Evolutionary conservation across 2,888 invertebrate genomes (phyloP), one percentile per base, ranked within the genome.

Genomic region (Mycalesis mineus): DNA sequence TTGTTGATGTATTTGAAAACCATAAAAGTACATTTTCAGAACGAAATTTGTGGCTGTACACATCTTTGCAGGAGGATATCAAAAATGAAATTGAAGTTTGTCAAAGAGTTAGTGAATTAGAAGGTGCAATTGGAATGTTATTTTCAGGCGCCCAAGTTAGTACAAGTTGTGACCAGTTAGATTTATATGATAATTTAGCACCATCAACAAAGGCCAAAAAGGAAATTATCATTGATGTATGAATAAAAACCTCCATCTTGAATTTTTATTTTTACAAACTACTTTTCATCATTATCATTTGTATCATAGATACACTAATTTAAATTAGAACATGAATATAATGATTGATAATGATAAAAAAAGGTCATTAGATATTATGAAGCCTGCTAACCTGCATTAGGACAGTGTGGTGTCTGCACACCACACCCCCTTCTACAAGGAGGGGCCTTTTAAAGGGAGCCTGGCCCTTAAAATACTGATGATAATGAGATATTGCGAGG

Each of bases 1-100:
- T 97, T 59, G 78, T 97, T 61, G 96, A 96, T 84, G 91, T 94
- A 1, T 95, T 94, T 77, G 94, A 94, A 68, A 91, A 91, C 56
- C 89, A 88, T 68, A 79, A 94, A n/a, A 90, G 92, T 63, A 80
- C 91, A 64, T 91, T 94, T 68, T 92, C 93, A 22, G 91, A 93
- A 14, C 88, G 92, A 58, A 87, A 94, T 40, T 88, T 93, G 44
- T 85, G 90, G 62, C 80, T 93, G 60, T 92, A 96, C 66, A 85
- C 89, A 53, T 80, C 91, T 8, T 84, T 97, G 3, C 84, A 91
- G 37, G 82, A 91, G 48, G 87, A 92, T 60, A 81, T 97, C 17
- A 85, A 91, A 63, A 91, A 91, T 61, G 97, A 97, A 84, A 91
- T 93, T 58, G 84, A 92, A 37, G 82, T 95, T n/a, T 92, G 92